These are phyloP conservation scores for Linyphia triangularis DNA, from an alignment of 2,888 invertebrate genomes.

Conservation along the genomic window DNA sequence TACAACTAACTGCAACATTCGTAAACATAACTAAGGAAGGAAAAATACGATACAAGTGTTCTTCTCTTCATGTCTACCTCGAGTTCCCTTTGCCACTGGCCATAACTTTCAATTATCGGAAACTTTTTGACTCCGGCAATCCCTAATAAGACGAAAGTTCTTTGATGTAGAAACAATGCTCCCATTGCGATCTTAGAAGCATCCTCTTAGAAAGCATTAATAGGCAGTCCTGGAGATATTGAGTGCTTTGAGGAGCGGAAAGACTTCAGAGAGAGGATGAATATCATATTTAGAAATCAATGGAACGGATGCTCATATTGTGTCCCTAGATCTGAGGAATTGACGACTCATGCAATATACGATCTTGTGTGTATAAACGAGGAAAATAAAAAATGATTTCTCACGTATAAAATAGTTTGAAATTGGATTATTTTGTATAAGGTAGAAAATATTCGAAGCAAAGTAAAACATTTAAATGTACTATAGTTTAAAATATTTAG, in stretches of 20 bases:
- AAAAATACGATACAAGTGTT: not conserved
- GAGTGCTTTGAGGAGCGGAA: conserved; percentile 15
- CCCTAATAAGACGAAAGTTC: conserved; percentile 20
- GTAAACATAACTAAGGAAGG: not conserved
- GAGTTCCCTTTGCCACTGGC: conserved; percentile 30
- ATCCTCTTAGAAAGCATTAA: not conserved
- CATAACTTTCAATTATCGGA: conserved; percentile 46
- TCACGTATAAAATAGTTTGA: too few species aligned
- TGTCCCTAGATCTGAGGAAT: not conserved
- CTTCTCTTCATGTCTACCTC: not conserved
- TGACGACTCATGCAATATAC: too few species aligned
- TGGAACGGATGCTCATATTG: conserved; percentile 14
- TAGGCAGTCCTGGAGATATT: conserved; percentile 13
- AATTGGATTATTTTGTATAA: not conserved
- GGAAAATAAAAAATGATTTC: not conserved
- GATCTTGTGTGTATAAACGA: not conserved
- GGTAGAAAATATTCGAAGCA: too few species aligned
- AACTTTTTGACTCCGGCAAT: conserved; percentile 35
- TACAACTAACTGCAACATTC: not conserved
- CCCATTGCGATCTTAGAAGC: conserved; percentile 9
- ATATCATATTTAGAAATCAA: conserved; percentile 37
- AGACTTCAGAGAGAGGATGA: conserved; percentile 14
- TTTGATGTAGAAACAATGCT: conserved; percentile 53
- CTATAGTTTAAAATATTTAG: too few species aligned
- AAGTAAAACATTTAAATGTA: too few species aligned